These are phyloP conservation scores for Tetanocera ferruginea DNA, from an alignment of 2,888 invertebrate species.

Conservation along the genomic window DNA sequence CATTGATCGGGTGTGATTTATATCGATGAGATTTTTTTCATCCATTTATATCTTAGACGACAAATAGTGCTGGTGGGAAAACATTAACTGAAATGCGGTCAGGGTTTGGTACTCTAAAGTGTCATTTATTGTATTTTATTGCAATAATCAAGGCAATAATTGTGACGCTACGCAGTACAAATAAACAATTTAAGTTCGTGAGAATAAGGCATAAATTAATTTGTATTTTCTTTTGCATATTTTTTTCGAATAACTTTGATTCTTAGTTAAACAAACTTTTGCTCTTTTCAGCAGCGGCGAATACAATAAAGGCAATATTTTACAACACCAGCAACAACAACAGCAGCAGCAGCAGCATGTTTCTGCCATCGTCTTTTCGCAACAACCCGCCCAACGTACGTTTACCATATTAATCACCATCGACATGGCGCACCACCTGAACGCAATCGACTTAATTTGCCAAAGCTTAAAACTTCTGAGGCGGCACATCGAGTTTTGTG, in stretches of 20 bases:
- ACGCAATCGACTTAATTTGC: constrained; percentile 70
- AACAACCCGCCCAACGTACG: constrained; percentile 59
- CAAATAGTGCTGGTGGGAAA: constrained; percentile 8
- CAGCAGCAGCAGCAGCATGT: constrained; percentile 35
- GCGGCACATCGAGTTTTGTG: constrained; percentile 69
- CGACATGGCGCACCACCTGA: constrained; percentile 68
- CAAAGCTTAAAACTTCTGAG: constrained; percentile 69
- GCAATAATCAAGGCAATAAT: no score
- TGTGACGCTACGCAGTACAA: no score
- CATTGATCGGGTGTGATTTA: constrained; percentile 15
- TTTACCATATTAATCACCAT: constrained; percentile 70
- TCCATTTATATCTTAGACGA: not conserved
- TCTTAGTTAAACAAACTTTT: not conserved
- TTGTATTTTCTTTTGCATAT: no score
- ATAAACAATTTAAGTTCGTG: no score
- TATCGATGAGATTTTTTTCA: not conserved
- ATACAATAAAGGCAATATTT: constrained; percentile 49
- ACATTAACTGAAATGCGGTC: not conserved
- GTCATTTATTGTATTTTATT: no score
- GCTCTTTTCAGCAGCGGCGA: constrained; percentile 38
- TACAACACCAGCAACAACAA: constrained; percentile 44
- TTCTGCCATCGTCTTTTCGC: constrained; percentile 15
- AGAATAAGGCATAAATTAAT: no score
- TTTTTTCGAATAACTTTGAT: no score
- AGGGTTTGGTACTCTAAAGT: not conserved